These are phyloP conservation scores for Siphlonurus alternatus DNA, from an alignment of 2,888 invertebrate genomes.

Conservation along the genomic window DNA sequence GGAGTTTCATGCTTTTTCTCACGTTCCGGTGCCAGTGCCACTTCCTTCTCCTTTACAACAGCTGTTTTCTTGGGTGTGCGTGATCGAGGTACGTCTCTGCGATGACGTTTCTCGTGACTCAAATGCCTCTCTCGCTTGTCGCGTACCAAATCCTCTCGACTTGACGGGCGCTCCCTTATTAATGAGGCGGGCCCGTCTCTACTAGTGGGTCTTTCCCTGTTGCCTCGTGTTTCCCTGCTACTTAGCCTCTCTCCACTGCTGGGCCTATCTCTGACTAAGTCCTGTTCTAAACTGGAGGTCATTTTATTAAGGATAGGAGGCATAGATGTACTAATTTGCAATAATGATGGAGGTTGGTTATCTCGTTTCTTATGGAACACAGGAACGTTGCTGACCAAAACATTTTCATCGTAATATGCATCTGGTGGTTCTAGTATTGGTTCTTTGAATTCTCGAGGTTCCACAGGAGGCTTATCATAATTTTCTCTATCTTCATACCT, in stretches of 20 bases:
- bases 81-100: neutral
- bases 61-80: constrained; percentile 12
- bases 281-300: neutral
- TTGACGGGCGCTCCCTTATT: no score
- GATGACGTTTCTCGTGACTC: neutral
- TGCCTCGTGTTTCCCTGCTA: neutral
- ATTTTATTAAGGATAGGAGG: neutral
- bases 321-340: neutral
- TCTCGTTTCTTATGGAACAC: no score
- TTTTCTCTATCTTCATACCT: neutral
- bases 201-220: neutral
- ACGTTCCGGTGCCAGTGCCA: no score
- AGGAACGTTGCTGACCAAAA: no score
- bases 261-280: neutral
- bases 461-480: neutral
- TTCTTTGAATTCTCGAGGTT: no score
- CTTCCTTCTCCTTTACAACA: no score
- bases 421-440: no score
- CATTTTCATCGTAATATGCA: neutral
- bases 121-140: neutral
- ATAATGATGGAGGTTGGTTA: neutral
- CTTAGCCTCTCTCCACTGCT: neutral
- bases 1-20: constrained; percentile 22
- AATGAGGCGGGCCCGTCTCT: no score
- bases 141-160: no score